A percentile compares a stretch with the other conserved stretches of the same genome.
phyloP scores from a whole-genome alignment of 2,797 vertebrate species.

The Rhabdophis nuchalis region DNA sequence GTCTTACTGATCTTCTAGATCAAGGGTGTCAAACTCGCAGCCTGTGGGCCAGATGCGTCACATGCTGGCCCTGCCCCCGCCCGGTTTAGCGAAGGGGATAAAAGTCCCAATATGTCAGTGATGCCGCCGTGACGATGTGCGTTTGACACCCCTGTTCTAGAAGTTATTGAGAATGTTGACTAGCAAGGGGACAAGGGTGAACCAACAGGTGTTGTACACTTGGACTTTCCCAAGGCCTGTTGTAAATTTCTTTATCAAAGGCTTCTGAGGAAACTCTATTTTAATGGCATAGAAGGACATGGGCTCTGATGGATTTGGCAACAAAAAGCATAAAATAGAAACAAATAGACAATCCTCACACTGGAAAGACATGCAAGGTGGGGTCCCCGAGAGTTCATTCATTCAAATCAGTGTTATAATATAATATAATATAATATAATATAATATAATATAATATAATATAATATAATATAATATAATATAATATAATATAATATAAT shows the following conservation, averaged over 20 bases:
- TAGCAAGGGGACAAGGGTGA: background rate
- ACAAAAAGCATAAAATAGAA: background rate
- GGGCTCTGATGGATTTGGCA: background rate
- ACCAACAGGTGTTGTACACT: background rate
- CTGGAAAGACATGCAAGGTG: background rate
- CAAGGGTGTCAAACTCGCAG: too few species aligned
- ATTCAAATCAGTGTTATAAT: background rate
- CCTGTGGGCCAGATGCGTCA: too few species aligned
- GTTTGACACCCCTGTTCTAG: background rate
- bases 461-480: too few species aligned
- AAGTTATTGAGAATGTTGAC: background rate
- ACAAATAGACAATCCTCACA: background rate
- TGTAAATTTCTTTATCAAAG: background rate
- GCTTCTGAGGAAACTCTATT: background rate
- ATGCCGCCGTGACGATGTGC: too few species aligned
- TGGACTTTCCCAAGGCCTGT: background rate
- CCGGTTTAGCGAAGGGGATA: too few species aligned
- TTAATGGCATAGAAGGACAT: background rate
- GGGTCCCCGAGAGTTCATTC: background rate
- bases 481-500: too few species aligned
- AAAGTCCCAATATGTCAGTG: too few species aligned
- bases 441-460: too few species aligned
- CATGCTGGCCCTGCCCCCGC: too few species aligned
- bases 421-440: too few species aligned
- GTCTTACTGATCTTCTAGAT: too few species aligned